These are phyloP conservation scores for Pipistrellus kuhlii DNA, from an alignment of 2,797 vertebrate species.

Conservation along the genomic window DNA sequence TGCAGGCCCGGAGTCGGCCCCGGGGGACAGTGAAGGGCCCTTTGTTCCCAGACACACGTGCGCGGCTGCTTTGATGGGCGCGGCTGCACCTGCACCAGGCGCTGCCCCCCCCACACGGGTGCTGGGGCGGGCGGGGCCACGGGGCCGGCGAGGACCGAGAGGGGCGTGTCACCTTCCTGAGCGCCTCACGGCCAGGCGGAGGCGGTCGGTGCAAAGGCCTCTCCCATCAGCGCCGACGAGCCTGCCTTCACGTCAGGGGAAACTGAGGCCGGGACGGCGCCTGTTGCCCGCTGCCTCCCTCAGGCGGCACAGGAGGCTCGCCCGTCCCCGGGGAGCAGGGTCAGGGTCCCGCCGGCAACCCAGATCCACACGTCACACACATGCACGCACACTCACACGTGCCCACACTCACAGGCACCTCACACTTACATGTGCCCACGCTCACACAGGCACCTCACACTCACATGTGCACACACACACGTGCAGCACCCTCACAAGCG, in stretches of 20 bases:
- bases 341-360: not conserved
- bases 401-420: not conserved
- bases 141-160: not conserved
- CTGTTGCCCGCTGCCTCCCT: not conserved
- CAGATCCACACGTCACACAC: fast-evolving
- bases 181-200: fast-evolving
- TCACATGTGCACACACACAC: not conserved
- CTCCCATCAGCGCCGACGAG: fast-evolving
- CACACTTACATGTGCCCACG: not conserved
- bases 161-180: fast-evolving
- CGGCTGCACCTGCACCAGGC: not conserved
- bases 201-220: fast-evolving
- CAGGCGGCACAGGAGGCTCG: fast-evolving
- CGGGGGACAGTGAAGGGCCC: slow-evolving; percentile 1
- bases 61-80: not conserved
- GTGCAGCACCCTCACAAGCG: too few species aligned
- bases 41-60: not conserved
- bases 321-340: not conserved
- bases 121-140: fast-evolving
- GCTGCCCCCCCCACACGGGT: fast-evolving
- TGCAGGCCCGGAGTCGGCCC: not conserved
- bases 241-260: not conserved
- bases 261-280: not conserved
- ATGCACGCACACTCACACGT: not conserved
- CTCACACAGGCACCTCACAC: not conserved